Conservation (phyloP, 2,888 invertebrate genomes). For the Lottia gigantea region DNA sequence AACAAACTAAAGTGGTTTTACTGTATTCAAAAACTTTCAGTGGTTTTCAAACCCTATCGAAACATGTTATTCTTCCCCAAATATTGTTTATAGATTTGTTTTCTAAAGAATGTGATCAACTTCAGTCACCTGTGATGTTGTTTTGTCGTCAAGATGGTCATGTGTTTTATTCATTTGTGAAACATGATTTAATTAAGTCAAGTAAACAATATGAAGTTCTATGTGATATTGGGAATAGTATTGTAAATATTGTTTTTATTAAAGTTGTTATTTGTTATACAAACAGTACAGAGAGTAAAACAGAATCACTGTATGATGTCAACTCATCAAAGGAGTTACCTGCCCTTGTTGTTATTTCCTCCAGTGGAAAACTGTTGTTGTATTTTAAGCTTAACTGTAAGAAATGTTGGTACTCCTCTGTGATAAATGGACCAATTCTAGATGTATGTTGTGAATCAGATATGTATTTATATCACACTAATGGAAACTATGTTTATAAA, state of each 20-base stretch:
- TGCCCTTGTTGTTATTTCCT: background rate
- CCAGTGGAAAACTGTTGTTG: background rate
- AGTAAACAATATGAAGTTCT: background rate
- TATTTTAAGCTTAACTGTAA: background rate
- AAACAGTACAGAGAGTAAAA: background rate
- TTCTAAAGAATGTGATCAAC: background rate
- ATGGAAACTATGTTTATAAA: background rate
- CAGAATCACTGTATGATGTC: background rate
- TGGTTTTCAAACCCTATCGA: too few relatives aligned
- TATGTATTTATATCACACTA: background rate
- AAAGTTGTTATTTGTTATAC: background rate
- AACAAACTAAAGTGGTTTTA: too few relatives aligned
- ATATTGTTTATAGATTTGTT: conserved; percentile 1
- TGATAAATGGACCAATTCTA: background rate
- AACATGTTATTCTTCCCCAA: background rate
- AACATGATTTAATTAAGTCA: background rate
- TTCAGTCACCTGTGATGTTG: background rate
- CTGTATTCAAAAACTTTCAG: too few relatives aligned
- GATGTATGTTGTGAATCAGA: background rate
- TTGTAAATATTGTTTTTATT: background rate
- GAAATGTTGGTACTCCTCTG: background rate
- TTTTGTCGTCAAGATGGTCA: background rate
- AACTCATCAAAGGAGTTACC: background rate
- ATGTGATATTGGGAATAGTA: background rate
- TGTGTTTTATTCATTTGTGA: background rate